Evolutionary conservation across 2,113 vertebrate genomes (phyloP).

Genomic region (Crotophaga sulcirostris): DNA sequence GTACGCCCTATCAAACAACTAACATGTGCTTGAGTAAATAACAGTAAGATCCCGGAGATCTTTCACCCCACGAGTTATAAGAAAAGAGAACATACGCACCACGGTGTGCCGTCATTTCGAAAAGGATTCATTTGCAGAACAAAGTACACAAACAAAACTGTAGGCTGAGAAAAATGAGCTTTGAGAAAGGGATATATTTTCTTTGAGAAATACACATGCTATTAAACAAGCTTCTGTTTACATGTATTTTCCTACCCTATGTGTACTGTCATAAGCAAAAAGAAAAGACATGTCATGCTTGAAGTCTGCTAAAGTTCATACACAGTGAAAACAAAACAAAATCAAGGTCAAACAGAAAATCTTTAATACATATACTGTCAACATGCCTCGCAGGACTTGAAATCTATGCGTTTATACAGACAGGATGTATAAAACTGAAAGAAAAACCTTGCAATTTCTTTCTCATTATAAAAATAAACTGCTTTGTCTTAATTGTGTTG

Average conservation of each 20-base stretch:
- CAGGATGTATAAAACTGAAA: slow-evolving; percentile 23
- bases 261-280: background rate
- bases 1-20: background rate
- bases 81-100: slow-evolving; percentile 11
- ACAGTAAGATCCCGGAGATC: background rate
- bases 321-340: slow-evolving; percentile 39
- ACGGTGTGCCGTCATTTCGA: background rate
- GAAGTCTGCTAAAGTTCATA: slow-evolving; percentile 65
- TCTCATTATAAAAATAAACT: slow-evolving; percentile 25
- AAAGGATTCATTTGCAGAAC: slow-evolving; percentile 37
- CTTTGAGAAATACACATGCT: background rate
- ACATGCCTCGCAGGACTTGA: background rate
- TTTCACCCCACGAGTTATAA: background rate
- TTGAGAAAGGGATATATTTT: background rate
- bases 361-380: slow-evolving; percentile 25
- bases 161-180: background rate
- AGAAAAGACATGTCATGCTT: slow-evolving; percentile 17
- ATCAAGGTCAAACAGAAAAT: slow-evolving; percentile 61
- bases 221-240: slow-evolving; percentile 17
- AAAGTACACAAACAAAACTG: slow-evolving; percentile 14
- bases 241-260: background rate
- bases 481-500: background rate
- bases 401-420: slow-evolving; percentile 5
- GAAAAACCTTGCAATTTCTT: background rate
- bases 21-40: background rate